A percentile compares a stretch with the other conserved stretches of the same genome.
Conservation (phyloP, 2,113 vertebrate genomes). For the Calypte anna region DNA sequence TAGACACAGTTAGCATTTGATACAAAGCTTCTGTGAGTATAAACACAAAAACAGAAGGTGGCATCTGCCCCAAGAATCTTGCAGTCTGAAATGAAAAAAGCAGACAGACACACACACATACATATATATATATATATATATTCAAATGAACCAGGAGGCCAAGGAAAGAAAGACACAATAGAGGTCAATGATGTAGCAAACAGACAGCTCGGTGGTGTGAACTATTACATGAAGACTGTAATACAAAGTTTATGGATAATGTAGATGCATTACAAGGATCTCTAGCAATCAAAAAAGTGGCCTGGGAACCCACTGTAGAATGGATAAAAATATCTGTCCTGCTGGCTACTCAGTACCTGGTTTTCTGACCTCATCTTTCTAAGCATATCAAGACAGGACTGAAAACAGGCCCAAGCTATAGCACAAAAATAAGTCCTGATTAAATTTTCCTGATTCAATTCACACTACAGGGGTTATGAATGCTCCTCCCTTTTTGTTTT, state of each 20-base stretch:
- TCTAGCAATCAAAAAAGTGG: not conserved
- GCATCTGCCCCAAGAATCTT: not conserved
- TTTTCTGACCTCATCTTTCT: not conserved
- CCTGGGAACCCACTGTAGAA: not conserved
- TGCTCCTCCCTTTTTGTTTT: constrained; percentile 37
- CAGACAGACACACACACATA: too few relatives aligned
- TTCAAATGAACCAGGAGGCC: not conserved
- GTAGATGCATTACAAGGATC: not conserved
- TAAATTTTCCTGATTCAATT: not conserved
- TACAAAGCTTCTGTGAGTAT: not conserved
- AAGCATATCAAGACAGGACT: not conserved
- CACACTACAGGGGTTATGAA: not conserved
- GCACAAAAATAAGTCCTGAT: not conserved
- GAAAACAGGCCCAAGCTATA: not conserved
- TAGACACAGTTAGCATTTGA: not conserved
- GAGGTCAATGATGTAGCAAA: not conserved
- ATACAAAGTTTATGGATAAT: not conserved
- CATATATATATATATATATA: too few relatives aligned
- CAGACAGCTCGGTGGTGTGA: not conserved
- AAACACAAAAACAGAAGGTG: not conserved
- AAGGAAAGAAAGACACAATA: not conserved
- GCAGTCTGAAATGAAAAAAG: not conserved
- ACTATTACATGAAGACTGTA: not conserved
- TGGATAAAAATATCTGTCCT: not conserved
- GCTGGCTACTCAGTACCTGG: not conserved